Evolutionary conservation across 2,113 vertebrate genomes (phyloP).

Genomic region (Pelecanus crispus): DNA sequence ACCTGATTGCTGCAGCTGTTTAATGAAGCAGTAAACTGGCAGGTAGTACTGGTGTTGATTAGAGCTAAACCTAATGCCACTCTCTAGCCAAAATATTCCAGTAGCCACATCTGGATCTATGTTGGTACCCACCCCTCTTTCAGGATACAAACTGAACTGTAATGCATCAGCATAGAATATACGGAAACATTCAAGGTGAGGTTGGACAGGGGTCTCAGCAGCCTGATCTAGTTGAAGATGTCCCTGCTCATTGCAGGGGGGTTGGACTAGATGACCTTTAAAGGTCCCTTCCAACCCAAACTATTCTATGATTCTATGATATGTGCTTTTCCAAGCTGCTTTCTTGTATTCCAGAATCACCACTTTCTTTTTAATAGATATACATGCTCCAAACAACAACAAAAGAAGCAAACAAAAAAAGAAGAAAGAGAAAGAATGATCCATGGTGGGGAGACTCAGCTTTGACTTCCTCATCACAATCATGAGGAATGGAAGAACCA

Average conservation of each 20-base stretch:
- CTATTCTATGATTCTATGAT: no score
- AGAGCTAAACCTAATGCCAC: background rate
- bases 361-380: background rate
- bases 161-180: background rate
- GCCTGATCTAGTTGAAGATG: background rate
- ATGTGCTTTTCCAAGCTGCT: background rate
- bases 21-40: background rate
- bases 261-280: background rate
- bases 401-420: background rate
- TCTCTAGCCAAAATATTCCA: background rate
- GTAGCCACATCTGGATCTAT: background rate
- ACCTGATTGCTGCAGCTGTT: background rate
- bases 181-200: background rate
- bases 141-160: background rate
- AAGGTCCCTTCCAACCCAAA: background rate
- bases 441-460: background rate
- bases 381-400: background rate
- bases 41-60: background rate
- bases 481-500: background rate
- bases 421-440: background rate
- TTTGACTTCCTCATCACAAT: background rate
- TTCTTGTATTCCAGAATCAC: background rate
- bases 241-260: background rate
- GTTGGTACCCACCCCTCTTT: background rate
- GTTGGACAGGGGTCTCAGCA: background rate